Conservation (phyloP, 1,140 invertebrate species). For the Tyrophagus putrescentiae region DNA sequence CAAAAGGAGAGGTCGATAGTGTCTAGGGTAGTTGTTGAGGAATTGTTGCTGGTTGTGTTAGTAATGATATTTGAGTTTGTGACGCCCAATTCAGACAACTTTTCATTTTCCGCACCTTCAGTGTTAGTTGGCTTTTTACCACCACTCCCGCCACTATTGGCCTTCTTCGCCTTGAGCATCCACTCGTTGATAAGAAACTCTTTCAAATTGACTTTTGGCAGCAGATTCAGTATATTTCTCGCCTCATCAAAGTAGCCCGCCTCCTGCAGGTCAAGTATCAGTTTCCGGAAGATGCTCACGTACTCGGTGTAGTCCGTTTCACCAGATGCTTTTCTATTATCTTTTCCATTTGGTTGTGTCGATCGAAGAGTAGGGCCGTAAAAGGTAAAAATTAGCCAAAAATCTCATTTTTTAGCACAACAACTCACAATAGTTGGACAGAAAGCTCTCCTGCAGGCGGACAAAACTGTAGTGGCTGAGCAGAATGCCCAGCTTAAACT, state of each 20-base stretch:
- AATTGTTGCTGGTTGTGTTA: too few relatives aligned
- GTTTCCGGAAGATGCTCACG: conserved; percentile 19
- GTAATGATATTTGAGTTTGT: too few relatives aligned
- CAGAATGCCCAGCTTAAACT: conserved; percentile 23
- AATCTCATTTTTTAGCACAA: background rate
- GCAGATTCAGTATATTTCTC: conserved; percentile 25
- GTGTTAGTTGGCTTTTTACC: background rate
- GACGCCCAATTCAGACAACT: too few relatives aligned
- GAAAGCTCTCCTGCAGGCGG: conserved; percentile 24
- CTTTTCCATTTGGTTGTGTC: too few relatives aligned
- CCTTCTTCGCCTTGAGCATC: conserved; percentile 8
- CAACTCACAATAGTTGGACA: conserved; percentile 4
- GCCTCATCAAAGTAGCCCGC: conserved; percentile 28
- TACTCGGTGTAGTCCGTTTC: background rate
- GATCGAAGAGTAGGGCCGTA: too few relatives aligned
- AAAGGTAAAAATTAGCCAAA: conserved; percentile 23
- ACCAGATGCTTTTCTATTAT: too few relatives aligned
- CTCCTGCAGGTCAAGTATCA: conserved; percentile 25
- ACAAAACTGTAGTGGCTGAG: conserved; percentile 24
- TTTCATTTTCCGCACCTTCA: too few relatives aligned
- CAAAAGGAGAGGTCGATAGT: background rate
- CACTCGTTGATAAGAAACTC: conserved; percentile 20
- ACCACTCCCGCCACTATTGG: background rate
- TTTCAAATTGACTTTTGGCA: conserved; percentile 22
- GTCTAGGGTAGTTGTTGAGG: conserved; percentile 4